Conservation (phyloP, 2,113 vertebrate genomes). For the Plectropomus leopardus region DNA sequence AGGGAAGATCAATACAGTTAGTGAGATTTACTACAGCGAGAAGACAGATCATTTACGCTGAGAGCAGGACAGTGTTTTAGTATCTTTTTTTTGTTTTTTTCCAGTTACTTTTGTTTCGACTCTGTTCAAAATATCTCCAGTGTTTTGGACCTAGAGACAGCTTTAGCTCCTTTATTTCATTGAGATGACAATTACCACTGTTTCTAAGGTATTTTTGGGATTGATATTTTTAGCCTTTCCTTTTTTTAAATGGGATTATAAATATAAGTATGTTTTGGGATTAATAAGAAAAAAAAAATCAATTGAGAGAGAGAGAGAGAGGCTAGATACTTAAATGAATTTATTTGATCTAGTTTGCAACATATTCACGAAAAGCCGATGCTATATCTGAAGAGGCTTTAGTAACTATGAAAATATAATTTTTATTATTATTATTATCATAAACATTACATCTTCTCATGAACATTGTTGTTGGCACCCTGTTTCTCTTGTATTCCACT, state of each 20-base stretch:
- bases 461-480: not conserved
- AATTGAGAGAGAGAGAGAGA: not conserved
- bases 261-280: not conserved
- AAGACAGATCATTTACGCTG: conserved; percentile 21
- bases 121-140: conserved; percentile 10
- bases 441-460: not conserved
- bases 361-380: too few species aligned
- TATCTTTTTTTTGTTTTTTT: not conserved
- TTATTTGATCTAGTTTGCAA: not conserved
- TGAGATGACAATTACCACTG: not conserved
- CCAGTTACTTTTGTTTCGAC: conserved; percentile 3
- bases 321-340: too few species aligned
- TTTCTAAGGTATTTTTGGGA: not conserved
- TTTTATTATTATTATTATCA: too few species aligned
- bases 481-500: not conserved
- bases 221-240: conserved; percentile 4
- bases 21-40: conserved; percentile 58
- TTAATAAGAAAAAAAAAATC: not conserved
- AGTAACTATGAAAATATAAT: not conserved
- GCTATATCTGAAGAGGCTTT: too few species aligned
- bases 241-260: not conserved
- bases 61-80: conserved; percentile 15
- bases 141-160: not conserved
- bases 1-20: conserved; percentile 68
- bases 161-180: conserved; percentile 2